A percentile compares a stretch with the other conserved stretches of the same genome.
Conservation (phyloP, 2,113 vertebrate genomes). For the Crotalus viridis region DNA sequence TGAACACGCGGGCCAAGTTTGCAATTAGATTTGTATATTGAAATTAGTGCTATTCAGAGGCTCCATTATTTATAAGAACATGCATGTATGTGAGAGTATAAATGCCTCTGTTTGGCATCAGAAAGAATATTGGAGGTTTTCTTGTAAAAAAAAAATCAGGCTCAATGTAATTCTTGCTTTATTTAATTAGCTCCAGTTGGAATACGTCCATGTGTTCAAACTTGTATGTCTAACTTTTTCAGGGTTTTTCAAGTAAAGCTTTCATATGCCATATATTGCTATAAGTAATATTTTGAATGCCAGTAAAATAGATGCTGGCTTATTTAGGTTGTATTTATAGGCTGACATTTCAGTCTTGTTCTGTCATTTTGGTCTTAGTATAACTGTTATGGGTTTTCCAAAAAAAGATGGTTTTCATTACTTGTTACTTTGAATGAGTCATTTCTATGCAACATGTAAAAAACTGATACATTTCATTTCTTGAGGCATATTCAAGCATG, state of each 20-base stretch:
- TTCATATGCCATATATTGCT: constrained; percentile 53
- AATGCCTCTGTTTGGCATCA: constrained; percentile 2
- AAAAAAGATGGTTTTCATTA: constrained; percentile 55
- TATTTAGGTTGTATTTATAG: constrained; percentile 56
- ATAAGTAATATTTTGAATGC: constrained; percentile 49
- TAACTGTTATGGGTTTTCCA: constrained; percentile 65
- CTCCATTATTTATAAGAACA: constrained; percentile 19
- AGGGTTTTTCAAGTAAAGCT: constrained; percentile 47
- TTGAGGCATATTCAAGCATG: constrained; percentile 58
- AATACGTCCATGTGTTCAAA: constrained; percentile 19
- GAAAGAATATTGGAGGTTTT: background rate
- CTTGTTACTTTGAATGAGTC: constrained; percentile 56
- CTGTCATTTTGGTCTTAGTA: constrained; percentile 67
- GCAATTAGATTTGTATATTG: background rate
- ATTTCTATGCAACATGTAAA: constrained; percentile 61
- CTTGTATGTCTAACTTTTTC: constrained; percentile 32
- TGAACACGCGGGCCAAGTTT: constrained; percentile 8
- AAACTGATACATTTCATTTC: constrained; percentile 61
- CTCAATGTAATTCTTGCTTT: constrained; percentile 7
- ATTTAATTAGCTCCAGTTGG: background rate
- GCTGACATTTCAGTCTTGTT: constrained; percentile 57
- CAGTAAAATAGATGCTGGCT: constrained; percentile 46
- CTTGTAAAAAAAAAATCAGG: background rate
- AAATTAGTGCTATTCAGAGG: constrained; percentile 24
- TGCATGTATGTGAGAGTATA: background rate